phyloP scores from a whole-genome alignment of 2,797 vertebrate genomes.

The Orientallactaga sibirica region DNA sequence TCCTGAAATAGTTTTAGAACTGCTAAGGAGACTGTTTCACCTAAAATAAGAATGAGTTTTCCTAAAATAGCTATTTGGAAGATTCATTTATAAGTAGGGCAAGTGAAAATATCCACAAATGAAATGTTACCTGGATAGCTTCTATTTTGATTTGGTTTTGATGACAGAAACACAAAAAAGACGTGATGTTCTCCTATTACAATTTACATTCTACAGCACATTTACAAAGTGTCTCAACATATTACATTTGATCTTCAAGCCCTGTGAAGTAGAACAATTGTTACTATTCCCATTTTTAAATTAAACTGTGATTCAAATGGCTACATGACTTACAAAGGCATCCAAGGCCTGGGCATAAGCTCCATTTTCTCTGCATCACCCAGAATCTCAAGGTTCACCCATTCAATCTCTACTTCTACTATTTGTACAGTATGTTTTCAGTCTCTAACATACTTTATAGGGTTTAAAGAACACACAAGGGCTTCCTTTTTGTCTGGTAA shows the following conservation, averaged over 20 bases:
- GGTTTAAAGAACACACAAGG: not conserved
- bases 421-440: not conserved
- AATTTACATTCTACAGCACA: not conserved
- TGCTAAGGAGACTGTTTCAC: conserved; percentile 25
- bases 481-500: not conserved
- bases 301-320: not conserved
- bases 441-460: conserved; percentile 12
- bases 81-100: conserved; percentile 53
- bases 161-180: conserved; percentile 12
- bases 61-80: conserved; percentile 53
- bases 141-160: conserved; percentile 48
- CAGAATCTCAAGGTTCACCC: conserved; percentile 6
- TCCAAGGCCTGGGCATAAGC: not conserved
- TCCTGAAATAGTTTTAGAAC: conserved; percentile 58
- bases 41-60: conserved; percentile 54
- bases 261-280: not conserved
- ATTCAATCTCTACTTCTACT: not conserved
- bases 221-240: conserved; percentile 38
- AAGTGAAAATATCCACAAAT: conserved; percentile 39
- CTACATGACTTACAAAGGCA: conserved; percentile 7
- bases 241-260: conserved; percentile 47
- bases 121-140: not conserved
- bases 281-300: not conserved
- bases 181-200: not conserved
- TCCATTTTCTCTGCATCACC: not conserved